Conservation (phyloP, 1,140 invertebrate genomes). For the Drosophila subobscura region DNA sequence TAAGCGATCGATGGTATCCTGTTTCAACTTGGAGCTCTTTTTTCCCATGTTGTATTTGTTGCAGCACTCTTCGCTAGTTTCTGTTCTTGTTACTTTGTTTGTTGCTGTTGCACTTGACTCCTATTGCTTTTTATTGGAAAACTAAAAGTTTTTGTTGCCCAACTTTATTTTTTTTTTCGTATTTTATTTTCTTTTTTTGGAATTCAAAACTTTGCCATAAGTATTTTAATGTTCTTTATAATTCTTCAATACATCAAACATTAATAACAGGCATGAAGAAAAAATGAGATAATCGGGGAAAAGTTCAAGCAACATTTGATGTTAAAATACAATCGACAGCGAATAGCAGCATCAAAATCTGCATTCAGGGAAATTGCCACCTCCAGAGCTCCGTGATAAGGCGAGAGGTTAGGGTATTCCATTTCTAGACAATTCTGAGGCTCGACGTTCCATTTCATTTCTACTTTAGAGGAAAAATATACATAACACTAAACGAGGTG, state of each 20-base stretch:
- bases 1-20: conserved; percentile 94
- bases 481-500: too few relatives aligned
- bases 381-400: neutral
- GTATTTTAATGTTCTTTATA: conserved; percentile 79
- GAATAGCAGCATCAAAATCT: too few relatives aligned
- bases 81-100: conserved; percentile 16
- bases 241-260: conserved; percentile 19
- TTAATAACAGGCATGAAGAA: conserved; percentile 6
- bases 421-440: too few relatives aligned
- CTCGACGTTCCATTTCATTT: too few relatives aligned
- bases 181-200: conserved; percentile 7
- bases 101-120: conserved; percentile 56
- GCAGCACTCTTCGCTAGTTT: conserved; percentile 7
- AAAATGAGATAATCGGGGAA: conserved; percentile 4
- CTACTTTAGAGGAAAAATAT: too few relatives aligned
- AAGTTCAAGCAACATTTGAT: conserved; percentile 40
- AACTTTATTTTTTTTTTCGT: conserved; percentile 34
- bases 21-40: conserved; percentile 96
- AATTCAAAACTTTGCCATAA: conserved; percentile 64
- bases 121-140: conserved; percentile 71
- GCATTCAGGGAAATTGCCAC: too few relatives aligned
- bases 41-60: conserved; percentile 88
- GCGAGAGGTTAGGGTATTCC: too few relatives aligned
- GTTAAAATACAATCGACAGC: too few relatives aligned
- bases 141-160: conserved; percentile 47